Conservation (phyloP, 2,113 vertebrate species). For the Macrotis lagotis region DNA sequence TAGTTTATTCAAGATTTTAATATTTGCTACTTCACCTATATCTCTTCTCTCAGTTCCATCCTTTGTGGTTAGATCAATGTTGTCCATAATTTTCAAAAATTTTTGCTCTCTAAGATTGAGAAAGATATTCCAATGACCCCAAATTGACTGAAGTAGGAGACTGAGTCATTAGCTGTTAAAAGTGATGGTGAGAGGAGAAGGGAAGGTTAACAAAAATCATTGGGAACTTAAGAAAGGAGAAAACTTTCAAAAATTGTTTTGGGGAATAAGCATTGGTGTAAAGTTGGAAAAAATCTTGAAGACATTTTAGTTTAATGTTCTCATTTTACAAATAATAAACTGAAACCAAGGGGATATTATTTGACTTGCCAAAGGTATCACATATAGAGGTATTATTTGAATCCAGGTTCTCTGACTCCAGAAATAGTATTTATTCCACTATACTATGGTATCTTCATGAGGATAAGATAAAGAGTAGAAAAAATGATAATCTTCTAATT, state of each 20-base stretch:
- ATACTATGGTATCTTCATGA: background rate
- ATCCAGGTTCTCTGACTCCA: background rate
- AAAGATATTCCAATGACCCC: background rate
- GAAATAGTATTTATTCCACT: background rate
- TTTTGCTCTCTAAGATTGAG: background rate
- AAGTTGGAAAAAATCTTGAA: background rate
- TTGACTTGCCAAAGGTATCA: background rate
- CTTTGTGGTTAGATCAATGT: background rate
- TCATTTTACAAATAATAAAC: background rate
- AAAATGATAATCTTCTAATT: background rate
- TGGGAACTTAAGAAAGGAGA: background rate
- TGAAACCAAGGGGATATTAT: background rate
- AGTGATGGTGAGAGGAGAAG: background rate
- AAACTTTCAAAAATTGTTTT: background rate
- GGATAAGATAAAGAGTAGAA: background rate
- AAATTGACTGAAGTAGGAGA: background rate
- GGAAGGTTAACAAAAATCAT: background rate
- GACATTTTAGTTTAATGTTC: background rate
- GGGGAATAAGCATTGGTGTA: background rate
- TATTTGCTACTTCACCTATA: conserved; percentile 12
- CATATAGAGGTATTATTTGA: background rate
- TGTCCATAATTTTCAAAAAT: background rate
- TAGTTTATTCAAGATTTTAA: background rate
- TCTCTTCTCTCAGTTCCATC: conserved; percentile 11
- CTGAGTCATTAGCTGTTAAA: background rate